These are phyloP conservation scores for Heteropelma amictum DNA, from an alignment of 2,888 invertebrate genomes.

Conservation along the genomic window DNA sequence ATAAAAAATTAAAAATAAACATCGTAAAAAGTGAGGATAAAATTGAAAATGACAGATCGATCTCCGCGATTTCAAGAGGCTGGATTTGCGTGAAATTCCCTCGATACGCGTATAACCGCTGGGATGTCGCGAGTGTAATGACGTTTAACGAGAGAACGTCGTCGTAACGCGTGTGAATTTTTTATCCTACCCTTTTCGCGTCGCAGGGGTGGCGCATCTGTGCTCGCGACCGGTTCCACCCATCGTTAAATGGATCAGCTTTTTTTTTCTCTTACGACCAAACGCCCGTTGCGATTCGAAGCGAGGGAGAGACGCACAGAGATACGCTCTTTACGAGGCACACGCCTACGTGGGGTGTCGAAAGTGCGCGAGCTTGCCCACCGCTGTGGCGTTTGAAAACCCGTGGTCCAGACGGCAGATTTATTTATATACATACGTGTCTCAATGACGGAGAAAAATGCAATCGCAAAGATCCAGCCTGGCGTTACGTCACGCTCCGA, in stretches of 20 bases:
- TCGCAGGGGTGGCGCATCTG: slow-evolving; percentile 63
- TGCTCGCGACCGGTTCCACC: slow-evolving; percentile 59
- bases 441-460: too few relatives aligned
- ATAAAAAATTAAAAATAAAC: slow-evolving; percentile 40
- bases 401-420: slow-evolving; percentile 38
- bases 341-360: slow-evolving; percentile 68
- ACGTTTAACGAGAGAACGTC: slow-evolving; percentile 63
- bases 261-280: slow-evolving; percentile 32
- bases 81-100: too few relatives aligned
- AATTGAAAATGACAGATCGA: too few relatives aligned
- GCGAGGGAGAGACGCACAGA: slow-evolving; percentile 44
- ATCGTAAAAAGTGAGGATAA: too few relatives aligned
- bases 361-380: slow-evolving; percentile 32
- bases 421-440: too few relatives aligned
- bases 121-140: not conserved
- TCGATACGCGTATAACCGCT: too few relatives aligned
- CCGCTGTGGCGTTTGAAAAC: slow-evolving; percentile 57
- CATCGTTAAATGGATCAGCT: slow-evolving; percentile 55
- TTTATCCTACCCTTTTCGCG: slow-evolving; percentile 59
- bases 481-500: too few relatives aligned
- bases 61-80: too few relatives aligned
- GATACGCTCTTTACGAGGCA: slow-evolving; percentile 61
- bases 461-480: too few relatives aligned
- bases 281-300: slow-evolving; percentile 47
- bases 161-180: slow-evolving; percentile 40